Percentiles rank a stretch among this genome's conserved stretches.
Evolutionary conservation across 2,113 vertebrate genomes (phyloP).

Genomic region (Chrysochloris asiatica): DNA sequence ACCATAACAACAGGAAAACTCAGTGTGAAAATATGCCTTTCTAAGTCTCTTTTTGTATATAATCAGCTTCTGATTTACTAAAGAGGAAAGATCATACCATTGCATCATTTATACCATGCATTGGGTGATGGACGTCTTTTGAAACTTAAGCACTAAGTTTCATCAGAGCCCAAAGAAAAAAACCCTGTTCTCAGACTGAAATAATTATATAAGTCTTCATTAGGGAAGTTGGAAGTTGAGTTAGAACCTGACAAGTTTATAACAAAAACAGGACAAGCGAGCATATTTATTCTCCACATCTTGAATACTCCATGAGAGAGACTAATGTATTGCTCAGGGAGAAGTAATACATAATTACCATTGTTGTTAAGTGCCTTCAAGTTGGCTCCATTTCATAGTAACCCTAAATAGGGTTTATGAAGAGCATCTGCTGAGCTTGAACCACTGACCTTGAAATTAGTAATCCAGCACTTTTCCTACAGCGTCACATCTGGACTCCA

Average conservation of each 20-base stretch:
- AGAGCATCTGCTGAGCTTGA: no score
- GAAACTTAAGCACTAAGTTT: background rate
- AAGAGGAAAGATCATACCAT: background rate
- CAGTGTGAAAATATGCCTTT: background rate
- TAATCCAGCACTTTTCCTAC: no score
- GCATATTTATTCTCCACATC: background rate
- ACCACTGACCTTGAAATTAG: no score
- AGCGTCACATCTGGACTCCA: no score
- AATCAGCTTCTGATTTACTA: no score
- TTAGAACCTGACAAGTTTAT: background rate
- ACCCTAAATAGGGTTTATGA: no score
- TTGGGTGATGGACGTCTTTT: background rate
- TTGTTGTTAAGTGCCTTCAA: no score
- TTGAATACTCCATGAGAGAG: background rate
- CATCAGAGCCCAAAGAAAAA: constrained; percentile 9
- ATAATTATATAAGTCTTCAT: constrained; percentile 11
- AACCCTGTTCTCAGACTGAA: background rate
- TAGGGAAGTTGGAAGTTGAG: background rate
- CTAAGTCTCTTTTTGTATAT: background rate
- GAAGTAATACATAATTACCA: background rate
- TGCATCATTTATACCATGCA: background rate
- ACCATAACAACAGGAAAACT: no score
- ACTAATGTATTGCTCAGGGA: background rate
- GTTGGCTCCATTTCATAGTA: no score
- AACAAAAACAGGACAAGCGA: background rate